These are phyloP conservation scores for Drosophila siamana DNA, from an alignment of 2,888 invertebrate species.

Conservation along the genomic window DNA sequence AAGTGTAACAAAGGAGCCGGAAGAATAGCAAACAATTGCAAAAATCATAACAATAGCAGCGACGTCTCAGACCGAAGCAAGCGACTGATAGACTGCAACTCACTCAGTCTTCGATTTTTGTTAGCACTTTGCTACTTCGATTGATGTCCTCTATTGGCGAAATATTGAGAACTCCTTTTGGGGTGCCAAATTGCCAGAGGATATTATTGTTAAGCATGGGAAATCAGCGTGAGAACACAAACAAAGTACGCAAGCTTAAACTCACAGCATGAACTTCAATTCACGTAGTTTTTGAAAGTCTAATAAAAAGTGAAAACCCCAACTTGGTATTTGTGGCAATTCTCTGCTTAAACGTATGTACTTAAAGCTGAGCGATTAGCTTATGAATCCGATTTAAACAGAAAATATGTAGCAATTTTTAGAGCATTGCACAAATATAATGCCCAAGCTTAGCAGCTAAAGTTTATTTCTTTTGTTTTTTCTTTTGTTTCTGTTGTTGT, in stretches of 20 bases:
- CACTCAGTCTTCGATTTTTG: background rate
- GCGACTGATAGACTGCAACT: background rate
- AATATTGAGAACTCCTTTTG: background rate
- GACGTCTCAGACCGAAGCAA: background rate
- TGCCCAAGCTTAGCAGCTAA: background rate
- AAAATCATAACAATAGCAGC: slow-evolving; percentile 12
- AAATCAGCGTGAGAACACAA: background rate
- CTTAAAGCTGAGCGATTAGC: background rate
- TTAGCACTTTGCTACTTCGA: background rate
- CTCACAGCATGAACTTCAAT: background rate
- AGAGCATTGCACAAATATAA: background rate
- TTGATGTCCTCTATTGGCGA: background rate
- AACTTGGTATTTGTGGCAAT: no score
- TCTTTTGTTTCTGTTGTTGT: no score
- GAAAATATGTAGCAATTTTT: background rate
- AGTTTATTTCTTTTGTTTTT: background rate
- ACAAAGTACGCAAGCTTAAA: background rate
- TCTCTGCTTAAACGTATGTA: no score
- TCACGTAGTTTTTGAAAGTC: background rate
- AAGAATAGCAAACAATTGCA: slow-evolving; percentile 12
- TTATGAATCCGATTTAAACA: background rate
- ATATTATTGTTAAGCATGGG: background rate
- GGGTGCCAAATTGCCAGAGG: background rate
- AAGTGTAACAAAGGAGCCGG: slow-evolving; percentile 12
- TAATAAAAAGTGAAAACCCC: no score